A percentile compares a stretch with the other conserved stretches of the same genome.
Evolutionary conservation across 2,888 invertebrate species (phyloP).

Genomic region (Scaeva pyrastri): DNA sequence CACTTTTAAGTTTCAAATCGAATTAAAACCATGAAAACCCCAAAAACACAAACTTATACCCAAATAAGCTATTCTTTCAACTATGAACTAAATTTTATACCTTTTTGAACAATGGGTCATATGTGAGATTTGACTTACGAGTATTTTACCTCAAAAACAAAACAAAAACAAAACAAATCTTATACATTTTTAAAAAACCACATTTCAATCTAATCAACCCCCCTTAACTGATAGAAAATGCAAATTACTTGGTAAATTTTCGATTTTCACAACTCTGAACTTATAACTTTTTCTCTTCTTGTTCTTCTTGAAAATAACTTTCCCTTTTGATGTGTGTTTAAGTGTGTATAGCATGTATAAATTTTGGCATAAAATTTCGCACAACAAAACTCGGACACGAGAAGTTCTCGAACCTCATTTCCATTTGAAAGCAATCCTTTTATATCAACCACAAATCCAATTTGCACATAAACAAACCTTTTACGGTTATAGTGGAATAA

Average conservation of each 20-base stretch:
- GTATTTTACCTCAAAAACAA: not conserved
- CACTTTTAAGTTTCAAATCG: too few species aligned
- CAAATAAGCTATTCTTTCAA: too few species aligned
- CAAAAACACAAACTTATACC: too few species aligned
- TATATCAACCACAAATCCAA: conserved; percentile 46
- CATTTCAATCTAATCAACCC: conserved; percentile 30
- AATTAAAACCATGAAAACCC: too few species aligned
- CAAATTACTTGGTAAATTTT: conserved; percentile 44
- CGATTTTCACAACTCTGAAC: too few species aligned
- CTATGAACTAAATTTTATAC: too few species aligned
- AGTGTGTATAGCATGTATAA: not conserved
- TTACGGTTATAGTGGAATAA: conserved; percentile 24
- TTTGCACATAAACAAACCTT: conserved; percentile 48
- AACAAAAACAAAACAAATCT: not conserved
- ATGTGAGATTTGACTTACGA: conserved; percentile 2
- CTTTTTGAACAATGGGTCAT: not conserved
- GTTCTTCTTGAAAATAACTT: not conserved
- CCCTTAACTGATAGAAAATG: conserved; percentile 32
- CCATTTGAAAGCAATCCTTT: conserved; percentile 53
- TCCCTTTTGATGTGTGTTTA: not conserved
- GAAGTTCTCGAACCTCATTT: conserved; percentile 53
- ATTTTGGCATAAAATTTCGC: conserved; percentile 31
- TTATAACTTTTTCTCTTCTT: not conserved
- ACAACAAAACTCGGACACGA: conserved; percentile 30
- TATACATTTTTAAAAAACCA: conserved; percentile 3